These are phyloP conservation scores for Anoura caudifer DNA, from an alignment of 2,113 vertebrate genomes.

Conservation along the genomic window DNA sequence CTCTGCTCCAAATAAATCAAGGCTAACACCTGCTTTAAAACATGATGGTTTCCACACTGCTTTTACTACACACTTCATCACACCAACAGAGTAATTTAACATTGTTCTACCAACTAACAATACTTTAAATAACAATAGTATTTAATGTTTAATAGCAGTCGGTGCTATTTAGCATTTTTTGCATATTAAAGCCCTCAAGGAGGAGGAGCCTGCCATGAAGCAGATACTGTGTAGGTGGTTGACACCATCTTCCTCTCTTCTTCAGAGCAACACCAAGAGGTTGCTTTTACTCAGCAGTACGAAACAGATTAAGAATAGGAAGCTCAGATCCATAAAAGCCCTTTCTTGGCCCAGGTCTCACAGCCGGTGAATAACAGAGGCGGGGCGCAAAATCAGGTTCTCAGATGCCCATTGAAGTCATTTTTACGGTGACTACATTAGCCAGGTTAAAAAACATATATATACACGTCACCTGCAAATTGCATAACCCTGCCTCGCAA, in stretches of 20 bases:
- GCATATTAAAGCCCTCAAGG: not conserved
- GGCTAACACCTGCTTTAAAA: not conserved
- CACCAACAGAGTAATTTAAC: not conserved
- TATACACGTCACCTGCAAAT: not conserved
- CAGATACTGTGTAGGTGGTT: not conserved
- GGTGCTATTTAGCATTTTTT: not conserved
- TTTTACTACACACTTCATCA: not conserved
- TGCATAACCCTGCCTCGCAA: rapidly evolving
- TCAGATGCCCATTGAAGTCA: not conserved
- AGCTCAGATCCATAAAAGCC: not conserved
- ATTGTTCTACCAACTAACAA: slow-evolving; percentile 15
- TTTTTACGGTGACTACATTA: not conserved
- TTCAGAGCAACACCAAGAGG: not conserved
- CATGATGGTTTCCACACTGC: not conserved
- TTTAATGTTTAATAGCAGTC: not conserved
- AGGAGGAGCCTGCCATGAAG: rapidly evolving
- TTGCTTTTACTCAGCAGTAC: not conserved
- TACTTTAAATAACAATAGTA: not conserved
- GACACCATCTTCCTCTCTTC: not conserved
- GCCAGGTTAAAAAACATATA: not conserved
- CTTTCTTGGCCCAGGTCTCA: not conserved
- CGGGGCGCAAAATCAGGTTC: no score
- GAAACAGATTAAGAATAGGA: not conserved
- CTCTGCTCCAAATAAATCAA: no score
- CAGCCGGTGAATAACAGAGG: not conserved